Percentiles rank a stretch among this genome's conserved stretches.
These are phyloP conservation scores for Himalopsyche phryganea DNA, from an alignment of 1,140 invertebrate species.

Conservation along the genomic window DNA sequence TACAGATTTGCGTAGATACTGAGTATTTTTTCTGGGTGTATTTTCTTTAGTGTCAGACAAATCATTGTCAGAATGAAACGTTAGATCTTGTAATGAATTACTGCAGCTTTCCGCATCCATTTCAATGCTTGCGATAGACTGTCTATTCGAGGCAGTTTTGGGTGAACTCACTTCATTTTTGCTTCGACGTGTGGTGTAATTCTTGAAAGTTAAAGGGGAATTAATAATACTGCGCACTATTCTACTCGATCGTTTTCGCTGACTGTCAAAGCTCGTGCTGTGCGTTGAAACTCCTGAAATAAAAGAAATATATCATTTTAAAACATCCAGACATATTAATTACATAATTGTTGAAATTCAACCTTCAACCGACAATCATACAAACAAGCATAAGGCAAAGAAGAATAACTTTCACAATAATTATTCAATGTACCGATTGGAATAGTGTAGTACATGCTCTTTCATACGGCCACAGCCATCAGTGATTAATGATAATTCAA, in stretches of 20 bases:
- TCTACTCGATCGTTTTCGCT: not conserved
- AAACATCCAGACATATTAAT: no score
- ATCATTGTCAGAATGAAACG: slow-evolving; percentile 46
- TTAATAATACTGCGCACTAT: slow-evolving; percentile 41
- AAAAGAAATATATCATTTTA: not conserved
- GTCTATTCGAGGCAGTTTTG: no score
- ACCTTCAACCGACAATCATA: no score
- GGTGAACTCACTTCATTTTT: not conserved
- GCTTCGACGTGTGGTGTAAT: slow-evolving; percentile 41
- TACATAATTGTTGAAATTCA: no score
- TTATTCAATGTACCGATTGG: no score
- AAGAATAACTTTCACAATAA: no score
- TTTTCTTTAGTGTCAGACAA: slow-evolving; percentile 48
- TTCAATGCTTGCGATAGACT: no score
- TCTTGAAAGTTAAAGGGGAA: slow-evolving; percentile 47
- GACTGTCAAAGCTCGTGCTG: slow-evolving; percentile 5
- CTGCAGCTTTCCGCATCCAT: slow-evolving; percentile 49
- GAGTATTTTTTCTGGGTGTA: slow-evolving; percentile 38
- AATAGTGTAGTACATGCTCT: no score
- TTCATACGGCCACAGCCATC: no score
- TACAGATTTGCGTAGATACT: not conserved
- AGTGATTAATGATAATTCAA: no score
- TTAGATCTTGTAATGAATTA: slow-evolving; percentile 50
- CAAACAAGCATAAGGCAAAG: no score
- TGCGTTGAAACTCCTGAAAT: slow-evolving; percentile 2